Evolutionary conservation across 2,797 vertebrate genomes (phyloP).

Genomic region (Fistularia tabacaria): DNA sequence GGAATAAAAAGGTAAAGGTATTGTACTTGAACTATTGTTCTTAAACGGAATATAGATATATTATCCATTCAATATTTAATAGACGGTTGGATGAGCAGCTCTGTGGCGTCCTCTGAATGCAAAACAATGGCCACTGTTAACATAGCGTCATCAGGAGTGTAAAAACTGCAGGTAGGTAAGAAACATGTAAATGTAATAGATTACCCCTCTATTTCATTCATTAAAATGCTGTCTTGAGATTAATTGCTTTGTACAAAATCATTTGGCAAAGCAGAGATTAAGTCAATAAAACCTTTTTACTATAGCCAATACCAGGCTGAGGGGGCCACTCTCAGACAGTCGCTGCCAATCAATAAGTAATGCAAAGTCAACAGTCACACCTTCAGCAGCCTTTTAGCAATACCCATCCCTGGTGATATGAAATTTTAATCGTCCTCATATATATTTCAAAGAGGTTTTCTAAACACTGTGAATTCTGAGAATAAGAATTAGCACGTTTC

Average conservation of each 20-base stretch:
- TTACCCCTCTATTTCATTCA: neutral
- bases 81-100: no score
- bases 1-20: no score
- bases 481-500: constrained; percentile 17
- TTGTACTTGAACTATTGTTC: no score
- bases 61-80: no score
- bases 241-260: no score
- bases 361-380: constrained; percentile 64
- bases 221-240: no score
- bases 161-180: neutral
- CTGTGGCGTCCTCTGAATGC: no score
- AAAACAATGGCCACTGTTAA: no score
- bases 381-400: constrained; percentile 32
- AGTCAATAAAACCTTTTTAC: no score
- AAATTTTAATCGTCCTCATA: constrained; percentile 49
- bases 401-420: constrained; percentile 27
- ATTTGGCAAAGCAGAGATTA: no score
- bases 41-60: no score
- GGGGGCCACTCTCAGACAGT: constrained; percentile 6
- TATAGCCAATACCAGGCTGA: neutral
- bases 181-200: neutral
- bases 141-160: no score
- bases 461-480: constrained; percentile 28
- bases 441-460: constrained; percentile 54
- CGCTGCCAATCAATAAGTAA: constrained; percentile 59